Percentiles rank a stretch among this genome's conserved stretches.
Conservation (phyloP, 2,888 invertebrate species). For the Drosophila vallismaia region DNA sequence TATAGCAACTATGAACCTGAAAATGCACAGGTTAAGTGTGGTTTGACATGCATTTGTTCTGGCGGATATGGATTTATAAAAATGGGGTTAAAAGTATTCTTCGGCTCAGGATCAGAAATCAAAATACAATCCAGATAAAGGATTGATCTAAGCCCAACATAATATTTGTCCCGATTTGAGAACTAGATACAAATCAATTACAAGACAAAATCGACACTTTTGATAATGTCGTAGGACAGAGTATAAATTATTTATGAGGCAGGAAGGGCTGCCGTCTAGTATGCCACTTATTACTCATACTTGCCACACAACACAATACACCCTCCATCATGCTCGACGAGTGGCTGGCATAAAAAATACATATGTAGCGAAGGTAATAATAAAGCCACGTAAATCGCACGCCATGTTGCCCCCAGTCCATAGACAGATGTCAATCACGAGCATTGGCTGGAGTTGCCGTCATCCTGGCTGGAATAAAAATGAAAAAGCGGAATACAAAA, state of each 20-base stretch:
- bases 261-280: constrained; percentile 6
- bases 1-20: constrained; percentile 49
- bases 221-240: not conserved
- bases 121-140: not conserved
- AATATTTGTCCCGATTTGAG: not conserved
- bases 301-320: constrained; percentile 2
- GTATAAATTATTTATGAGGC: constrained; percentile 5
- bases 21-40: not conserved
- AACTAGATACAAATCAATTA: constrained; percentile 16
- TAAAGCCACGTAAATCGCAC: constrained; percentile 60
- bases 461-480: constrained; percentile 15
- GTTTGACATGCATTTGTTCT: not conserved
- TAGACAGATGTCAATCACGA: constrained; percentile 73
- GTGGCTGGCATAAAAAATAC: constrained; percentile 20
- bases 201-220: constrained; percentile 11
- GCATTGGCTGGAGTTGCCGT: constrained; percentile 33
- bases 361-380: constrained; percentile 28
- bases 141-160: not conserved
- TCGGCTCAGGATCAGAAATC: not conserved
- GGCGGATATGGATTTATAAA: not conserved
- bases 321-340: constrained; percentile 9
- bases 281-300: constrained; percentile 12
- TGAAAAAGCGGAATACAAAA: constrained; percentile 14
- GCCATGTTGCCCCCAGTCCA: constrained; percentile 51
- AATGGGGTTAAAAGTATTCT: not conserved